These are phyloP conservation scores for Limnephilus rhombicus DNA, from an alignment of 2,888 invertebrate species.

Conservation along the genomic window DNA sequence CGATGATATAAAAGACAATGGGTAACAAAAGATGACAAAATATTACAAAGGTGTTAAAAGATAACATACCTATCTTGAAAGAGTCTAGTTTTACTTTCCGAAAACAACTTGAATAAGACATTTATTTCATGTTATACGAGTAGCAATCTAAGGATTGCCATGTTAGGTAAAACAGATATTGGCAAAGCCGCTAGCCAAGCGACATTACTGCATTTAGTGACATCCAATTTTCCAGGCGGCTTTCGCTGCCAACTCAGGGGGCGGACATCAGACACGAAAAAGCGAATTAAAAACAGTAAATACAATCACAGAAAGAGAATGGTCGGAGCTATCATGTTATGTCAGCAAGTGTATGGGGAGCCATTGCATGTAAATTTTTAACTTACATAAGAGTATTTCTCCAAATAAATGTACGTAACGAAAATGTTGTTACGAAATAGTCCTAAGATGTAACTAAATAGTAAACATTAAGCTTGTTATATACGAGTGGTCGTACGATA, in stretches of 20 bases:
- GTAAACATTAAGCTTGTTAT: too few relatives aligned
- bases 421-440: too few relatives aligned
- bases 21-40: too few relatives aligned
- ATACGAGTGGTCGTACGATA: too few relatives aligned
- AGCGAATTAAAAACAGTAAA: slow-evolving; percentile 18
- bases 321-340: neutral
- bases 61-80: too few relatives aligned
- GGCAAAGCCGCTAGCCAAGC: slow-evolving; percentile 15
- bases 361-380: too few relatives aligned
- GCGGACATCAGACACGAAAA: neutral
- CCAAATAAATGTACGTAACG: too few relatives aligned
- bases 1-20: too few relatives aligned
- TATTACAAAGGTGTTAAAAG: too few relatives aligned
- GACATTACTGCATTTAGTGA: slow-evolving; percentile 29
- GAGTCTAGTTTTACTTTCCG: too few relatives aligned
- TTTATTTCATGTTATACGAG: neutral
- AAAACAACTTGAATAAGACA: neutral
- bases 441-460: too few relatives aligned
- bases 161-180: slow-evolving; percentile 28
- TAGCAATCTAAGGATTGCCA: neutral
- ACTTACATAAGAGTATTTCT: too few relatives aligned
- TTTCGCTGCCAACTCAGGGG: slow-evolving; percentile 26
- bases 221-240: slow-evolving; percentile 44
- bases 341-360: neutral
- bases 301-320: neutral